Conservation (phyloP, 1,140 invertebrate genomes). For the Drosophila nigrodunni region DNA sequence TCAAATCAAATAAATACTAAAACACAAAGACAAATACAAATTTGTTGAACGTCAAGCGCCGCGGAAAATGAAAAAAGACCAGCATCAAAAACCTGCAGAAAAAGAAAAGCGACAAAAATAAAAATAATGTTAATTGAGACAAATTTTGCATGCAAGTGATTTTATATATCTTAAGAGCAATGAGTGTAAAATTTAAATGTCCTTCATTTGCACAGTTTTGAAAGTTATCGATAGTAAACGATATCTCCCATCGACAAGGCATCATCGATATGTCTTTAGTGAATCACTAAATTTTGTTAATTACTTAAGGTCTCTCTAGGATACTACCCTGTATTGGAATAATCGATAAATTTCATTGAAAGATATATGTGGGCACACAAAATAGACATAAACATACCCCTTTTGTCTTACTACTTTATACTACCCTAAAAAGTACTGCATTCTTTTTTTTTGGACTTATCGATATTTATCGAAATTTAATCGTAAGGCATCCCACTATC, state of each 20-base stretch:
- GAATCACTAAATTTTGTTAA: too few species aligned
- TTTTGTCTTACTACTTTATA: too few species aligned
- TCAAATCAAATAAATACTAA: conserved; percentile 49
- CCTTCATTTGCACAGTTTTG: too few species aligned
- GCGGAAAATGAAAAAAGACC: conserved; percentile 42
- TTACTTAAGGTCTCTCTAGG: too few species aligned
- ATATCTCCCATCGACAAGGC: too few species aligned
- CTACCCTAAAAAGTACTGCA: too few species aligned
- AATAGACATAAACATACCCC: too few species aligned
- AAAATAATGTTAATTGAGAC: conserved; percentile 33
- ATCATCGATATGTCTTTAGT: too few species aligned
- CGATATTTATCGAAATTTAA: conserved; percentile 11
- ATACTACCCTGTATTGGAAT: too few species aligned
- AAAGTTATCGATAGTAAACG: too few species aligned
- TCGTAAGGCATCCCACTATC: conserved; percentile 1
- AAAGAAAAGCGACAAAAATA: conserved; percentile 8
- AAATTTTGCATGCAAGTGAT: conserved; percentile 36
- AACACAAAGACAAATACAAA: conserved; percentile 26
- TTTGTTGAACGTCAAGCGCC: conserved; percentile 47
- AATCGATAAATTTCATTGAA: too few species aligned
- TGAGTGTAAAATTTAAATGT: not conserved
- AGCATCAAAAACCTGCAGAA: not conserved
- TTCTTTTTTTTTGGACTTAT: not conserved
- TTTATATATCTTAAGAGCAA: not conserved
- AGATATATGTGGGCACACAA: too few species aligned